Base-by-base conservation (phyloP, 2,888 invertebrate genomes). In the Melinopterus prodromus region DNA sequence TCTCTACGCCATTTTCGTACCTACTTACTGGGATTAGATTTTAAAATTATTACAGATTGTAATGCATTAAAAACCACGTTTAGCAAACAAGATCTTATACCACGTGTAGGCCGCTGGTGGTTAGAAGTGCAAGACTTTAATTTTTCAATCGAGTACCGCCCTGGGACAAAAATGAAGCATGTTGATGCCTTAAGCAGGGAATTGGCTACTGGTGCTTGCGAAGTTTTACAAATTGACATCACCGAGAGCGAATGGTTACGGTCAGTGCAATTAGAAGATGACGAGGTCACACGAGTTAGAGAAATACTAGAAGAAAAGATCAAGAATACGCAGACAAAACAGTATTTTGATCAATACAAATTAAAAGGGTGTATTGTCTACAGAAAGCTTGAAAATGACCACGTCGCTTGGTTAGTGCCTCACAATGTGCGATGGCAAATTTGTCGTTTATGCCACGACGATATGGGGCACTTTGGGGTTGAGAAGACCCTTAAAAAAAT, bases 401-500 rank as follows among this genome's bases (percentile, higher is more conserved):
- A 3, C 26, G 26, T 26, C 26, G 26, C 26, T 26, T 26, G 26
- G 26, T 3, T 26, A 26, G 26, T 26, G 26, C 26, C 26, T 26
- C 26, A 26, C 26, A 26, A 26, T 26, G 26, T 26, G 3, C 26
- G 26, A 26, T 26, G 26, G 26, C 26, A 26, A 26, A 26, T 26
- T 26, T 26, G 26, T 26, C 26, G 26, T 26, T 26, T 26, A 26
- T 26, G 26, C 77, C 88, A 88, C 75, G 87, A 88, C 76, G 86
- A 87, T 26, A 81, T 84, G 9, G 87, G 86, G 6, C 87, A 89
- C 79, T 85, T 87, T 76, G 86, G 85, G 0, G 16, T 85, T 5
- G 85, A 86, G 0, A 87, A 86, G 74, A 88, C 86, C 0, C 15
- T 86, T 1, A 83, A 83, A 5, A 83, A 81, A 72, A 81, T 78